These are phyloP conservation scores for Aurelia coerulea DNA, from an alignment of 30 jellyfish, hydroid and myxozoan species.

Conservation along the genomic window DNA sequence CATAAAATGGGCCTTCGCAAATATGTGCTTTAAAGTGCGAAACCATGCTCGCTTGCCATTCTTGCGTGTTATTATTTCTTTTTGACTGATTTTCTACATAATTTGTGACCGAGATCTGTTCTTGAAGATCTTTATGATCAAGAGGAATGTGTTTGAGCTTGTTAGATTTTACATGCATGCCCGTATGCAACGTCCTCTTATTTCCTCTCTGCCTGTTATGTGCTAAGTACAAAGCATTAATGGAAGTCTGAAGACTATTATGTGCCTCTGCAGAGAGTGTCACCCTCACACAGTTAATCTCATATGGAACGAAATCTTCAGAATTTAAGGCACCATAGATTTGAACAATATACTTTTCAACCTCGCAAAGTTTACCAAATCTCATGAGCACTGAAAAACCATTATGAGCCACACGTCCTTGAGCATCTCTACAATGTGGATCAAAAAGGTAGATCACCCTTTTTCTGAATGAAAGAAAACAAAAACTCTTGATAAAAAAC, in stretches of 20 bases:
- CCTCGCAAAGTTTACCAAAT: neutral
- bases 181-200: too few species aligned
- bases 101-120: too few species aligned
- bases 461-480: neutral
- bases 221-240: too few species aligned
- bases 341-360: neutral
- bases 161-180: neutral
- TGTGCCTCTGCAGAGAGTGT: neutral
- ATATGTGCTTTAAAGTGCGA: neutral
- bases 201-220: too few species aligned
- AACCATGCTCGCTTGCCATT: neutral
- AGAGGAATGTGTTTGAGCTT: neutral
- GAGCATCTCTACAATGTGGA: conserved; percentile 26
- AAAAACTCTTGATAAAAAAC: conserved; percentile 17
- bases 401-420: neutral
- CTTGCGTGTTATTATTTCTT: neutral
- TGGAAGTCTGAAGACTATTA: too few species aligned
- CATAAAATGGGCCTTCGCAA: conserved; percentile 27
- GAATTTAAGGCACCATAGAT: neutral
- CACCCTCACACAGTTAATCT: neutral
- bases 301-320: conserved; percentile 6
- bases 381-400: conserved; percentile 24
- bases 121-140: too few species aligned
- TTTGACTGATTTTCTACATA: neutral
- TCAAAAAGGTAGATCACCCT: neutral